phyloP scores from a whole-genome alignment of 2,797 vertebrate genomes.

The Otolemur crassicaudatus region DNA sequence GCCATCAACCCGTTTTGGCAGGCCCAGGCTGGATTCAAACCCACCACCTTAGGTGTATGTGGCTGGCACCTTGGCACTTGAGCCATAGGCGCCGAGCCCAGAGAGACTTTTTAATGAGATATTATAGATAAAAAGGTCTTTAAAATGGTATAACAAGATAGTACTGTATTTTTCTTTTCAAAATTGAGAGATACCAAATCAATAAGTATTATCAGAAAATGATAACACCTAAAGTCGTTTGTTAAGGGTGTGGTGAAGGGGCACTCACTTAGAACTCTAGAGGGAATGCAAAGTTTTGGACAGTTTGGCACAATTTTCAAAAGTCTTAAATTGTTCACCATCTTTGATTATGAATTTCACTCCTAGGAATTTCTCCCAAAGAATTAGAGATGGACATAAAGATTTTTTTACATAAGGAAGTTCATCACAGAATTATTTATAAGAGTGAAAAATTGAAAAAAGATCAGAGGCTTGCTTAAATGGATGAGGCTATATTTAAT shows the following conservation, averaged over 20 bases:
- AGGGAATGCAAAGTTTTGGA: neutral
- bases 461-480: neutral
- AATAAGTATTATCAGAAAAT: neutral
- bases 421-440: neutral
- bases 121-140: neutral
- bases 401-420: neutral
- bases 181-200: neutral
- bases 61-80: no score
- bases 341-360: neutral
- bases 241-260: neutral
- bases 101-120: neutral
- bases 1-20: no score
- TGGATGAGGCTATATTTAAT: neutral
- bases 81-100: no score
- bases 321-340: neutral
- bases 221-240: neutral
- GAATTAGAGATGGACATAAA: neutral
- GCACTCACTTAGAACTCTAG: fast-evolving
- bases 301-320: neutral
- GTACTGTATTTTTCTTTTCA: neutral
- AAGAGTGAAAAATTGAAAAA: neutral
- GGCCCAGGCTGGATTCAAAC: no score
- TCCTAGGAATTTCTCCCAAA: neutral
- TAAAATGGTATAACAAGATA: neutral
- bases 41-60: no score